Evolutionary conservation across 2,888 invertebrate genomes (phyloP), one percentile per base, ranked within the genome.

Genomic region (Pammene aurita): DNA sequence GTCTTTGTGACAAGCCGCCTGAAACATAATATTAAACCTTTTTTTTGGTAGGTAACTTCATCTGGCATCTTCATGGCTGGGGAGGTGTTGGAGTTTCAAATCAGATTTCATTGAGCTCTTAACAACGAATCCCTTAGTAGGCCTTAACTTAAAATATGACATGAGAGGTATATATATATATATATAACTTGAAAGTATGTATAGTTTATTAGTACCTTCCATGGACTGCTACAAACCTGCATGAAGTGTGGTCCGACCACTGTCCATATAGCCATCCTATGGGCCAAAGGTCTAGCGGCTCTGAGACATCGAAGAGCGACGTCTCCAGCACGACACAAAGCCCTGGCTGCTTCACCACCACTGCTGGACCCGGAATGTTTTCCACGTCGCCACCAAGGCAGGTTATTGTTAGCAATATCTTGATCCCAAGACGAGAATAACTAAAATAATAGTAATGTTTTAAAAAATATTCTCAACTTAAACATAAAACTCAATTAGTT

Each of bases 1-100:
- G 81, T 98, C 98, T 77, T 96, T 96, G 86, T 98, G 97, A 76
- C 98, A 98, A 1, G 98, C 97, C 26, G 98, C 98, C 96, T 96
- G 81, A 2, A 73, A 73, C 7, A n/a, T 2, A 55, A 4, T 26
- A 26, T 2, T 4, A 26, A n/a, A n/a, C n/a, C n/a, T n/a, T 26
- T 26, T 26, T 26, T 26, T 2, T 26, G 26, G 26, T 11, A 42
- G 42, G 1, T 0, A 5, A 42, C 42, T 42, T n/a, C n/a, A n/a
- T n/a, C n/a, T n/a, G n/a, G n/a, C n/a, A n/a, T n/a, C 38, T 38
- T n/a, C n/a, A 7, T 38, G 9, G 2, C 38, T 26, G 26, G 26
- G 26, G 26, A 2, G 26, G 26, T 26, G n/a, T n/a, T n/a, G 26
- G 26, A 26, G 26, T 26, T 26, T 1, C 26, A 26, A 4, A 1